These are phyloP conservation scores for Polypedilum vanderplanki DNA, from an alignment of 1,140 invertebrate genomes.

Conservation along the genomic window DNA sequence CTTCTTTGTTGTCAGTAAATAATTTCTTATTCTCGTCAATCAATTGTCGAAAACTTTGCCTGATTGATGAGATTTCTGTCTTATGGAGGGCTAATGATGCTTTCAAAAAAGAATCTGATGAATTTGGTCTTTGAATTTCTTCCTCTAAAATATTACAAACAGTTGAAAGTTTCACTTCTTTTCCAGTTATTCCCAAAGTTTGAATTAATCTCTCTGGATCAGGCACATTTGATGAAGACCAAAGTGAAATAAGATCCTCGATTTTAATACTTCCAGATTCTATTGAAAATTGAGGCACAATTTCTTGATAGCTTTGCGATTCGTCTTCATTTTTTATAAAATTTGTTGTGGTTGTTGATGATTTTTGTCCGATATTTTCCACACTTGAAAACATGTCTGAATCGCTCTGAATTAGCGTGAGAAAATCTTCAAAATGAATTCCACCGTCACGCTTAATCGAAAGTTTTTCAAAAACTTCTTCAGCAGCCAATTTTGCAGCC, in stretches of 20 bases:
- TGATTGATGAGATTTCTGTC: constrained; percentile 52
- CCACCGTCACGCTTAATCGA: constrained; percentile 57
- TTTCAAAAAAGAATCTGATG: constrained; percentile 38
- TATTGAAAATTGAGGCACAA: constrained; percentile 29
- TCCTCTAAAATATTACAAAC: constrained; percentile 67
- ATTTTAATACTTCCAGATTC: constrained; percentile 33
- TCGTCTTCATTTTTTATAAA: background rate
- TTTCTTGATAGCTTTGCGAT: constrained; percentile 27
- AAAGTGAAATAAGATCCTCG: constrained; percentile 58
- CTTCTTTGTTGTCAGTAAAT: constrained; percentile 65
- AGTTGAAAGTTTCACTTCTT: constrained; percentile 58
- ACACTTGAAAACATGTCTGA: constrained; percentile 31
- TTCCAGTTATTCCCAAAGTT: constrained; percentile 60
- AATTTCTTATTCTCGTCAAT: constrained; percentile 68
- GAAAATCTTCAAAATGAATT: constrained; percentile 61
- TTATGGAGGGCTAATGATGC: constrained; percentile 53
- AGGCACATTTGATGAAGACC: constrained; percentile 61
- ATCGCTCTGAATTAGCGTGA: constrained; percentile 53
- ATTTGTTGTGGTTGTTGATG: no score
- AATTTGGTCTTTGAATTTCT: constrained; percentile 48
- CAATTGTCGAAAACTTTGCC: constrained; percentile 56
- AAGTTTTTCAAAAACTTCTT: constrained; percentile 59
- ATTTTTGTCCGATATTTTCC: constrained; percentile 25
- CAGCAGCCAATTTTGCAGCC: constrained; percentile 50
- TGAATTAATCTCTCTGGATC: constrained; percentile 55